Evolutionary conservation across 2,888 invertebrate genomes (phyloP).

Genomic region (Lasius platythorax): DNA sequence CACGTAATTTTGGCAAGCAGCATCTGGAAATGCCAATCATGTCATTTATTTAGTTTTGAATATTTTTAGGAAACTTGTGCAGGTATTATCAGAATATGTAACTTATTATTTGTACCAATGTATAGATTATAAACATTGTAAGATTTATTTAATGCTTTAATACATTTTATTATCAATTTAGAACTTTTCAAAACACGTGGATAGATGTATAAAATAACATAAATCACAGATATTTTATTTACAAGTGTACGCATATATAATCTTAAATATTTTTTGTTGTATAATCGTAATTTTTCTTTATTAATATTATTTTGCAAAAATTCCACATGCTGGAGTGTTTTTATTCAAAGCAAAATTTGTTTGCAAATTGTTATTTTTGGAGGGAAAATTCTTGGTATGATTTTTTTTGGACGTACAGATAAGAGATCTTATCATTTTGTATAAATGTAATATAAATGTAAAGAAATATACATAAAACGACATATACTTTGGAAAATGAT

Average conservation of each 20-base stretch:
- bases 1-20: conserved; percentile 49
- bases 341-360: background rate
- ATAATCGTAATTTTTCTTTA: background rate
- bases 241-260: background rate
- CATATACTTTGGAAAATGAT: background rate
- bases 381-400: background rate
- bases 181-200: background rate
- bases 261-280: background rate
- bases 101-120: background rate
- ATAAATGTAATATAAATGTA: background rate
- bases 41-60: background rate
- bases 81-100: background rate
- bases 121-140: background rate
- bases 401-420: background rate
- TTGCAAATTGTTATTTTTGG: background rate
- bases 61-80: background rate
- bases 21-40: background rate
- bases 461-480: background rate
- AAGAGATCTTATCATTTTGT: background rate
- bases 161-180: background rate
- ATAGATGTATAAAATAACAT: background rate
- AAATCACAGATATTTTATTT: background rate
- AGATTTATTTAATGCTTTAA: background rate
- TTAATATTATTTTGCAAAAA: background rate
- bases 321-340: background rate